Evolutionary conservation across 2,888 invertebrate species (phyloP).

Genomic region (Cephonodes hylas): DNA sequence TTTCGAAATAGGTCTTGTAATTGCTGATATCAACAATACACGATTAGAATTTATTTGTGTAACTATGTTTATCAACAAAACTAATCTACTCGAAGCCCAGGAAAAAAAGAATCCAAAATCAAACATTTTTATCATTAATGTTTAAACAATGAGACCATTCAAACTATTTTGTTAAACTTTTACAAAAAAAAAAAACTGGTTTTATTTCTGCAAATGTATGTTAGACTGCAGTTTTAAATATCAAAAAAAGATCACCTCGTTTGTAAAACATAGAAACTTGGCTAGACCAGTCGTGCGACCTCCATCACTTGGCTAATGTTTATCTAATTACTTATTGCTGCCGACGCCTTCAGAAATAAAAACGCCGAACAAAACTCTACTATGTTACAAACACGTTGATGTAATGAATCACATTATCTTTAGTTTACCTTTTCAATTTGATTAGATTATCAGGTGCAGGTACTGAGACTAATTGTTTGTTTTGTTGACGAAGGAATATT

Average conservation of each 20-base stretch:
- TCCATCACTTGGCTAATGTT: slow-evolving; percentile 66
- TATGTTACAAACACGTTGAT: slow-evolving; percentile 40
- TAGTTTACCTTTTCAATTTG: slow-evolving; percentile 46
- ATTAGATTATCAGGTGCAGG: slow-evolving; percentile 33
- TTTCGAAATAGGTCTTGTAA: too few species aligned
- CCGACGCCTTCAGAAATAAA: slow-evolving; percentile 65
- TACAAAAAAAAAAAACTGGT: background rate
- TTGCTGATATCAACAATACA: too few species aligned
- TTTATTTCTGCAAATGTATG: background rate
- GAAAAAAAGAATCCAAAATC: too few species aligned
- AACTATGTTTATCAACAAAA: too few species aligned
- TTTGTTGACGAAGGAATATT: slow-evolving; percentile 32
- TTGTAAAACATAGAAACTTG: background rate
- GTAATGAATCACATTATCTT: slow-evolving; percentile 33
- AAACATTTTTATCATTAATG: too few species aligned
- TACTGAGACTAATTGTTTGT: slow-evolving; percentile 33
- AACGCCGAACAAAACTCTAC: slow-evolving; percentile 57
- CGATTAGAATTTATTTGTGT: too few species aligned
- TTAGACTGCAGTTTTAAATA: background rate
- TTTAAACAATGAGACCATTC: background rate
- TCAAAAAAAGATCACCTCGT: background rate
- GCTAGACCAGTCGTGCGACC: slow-evolving; percentile 42
- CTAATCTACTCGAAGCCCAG: too few species aligned
- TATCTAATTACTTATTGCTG: slow-evolving; percentile 72
- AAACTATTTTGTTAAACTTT: too few species aligned